phyloP scores from a whole-genome alignment of 2,888 invertebrate species.

The Heterodera filipjevi region DNA sequence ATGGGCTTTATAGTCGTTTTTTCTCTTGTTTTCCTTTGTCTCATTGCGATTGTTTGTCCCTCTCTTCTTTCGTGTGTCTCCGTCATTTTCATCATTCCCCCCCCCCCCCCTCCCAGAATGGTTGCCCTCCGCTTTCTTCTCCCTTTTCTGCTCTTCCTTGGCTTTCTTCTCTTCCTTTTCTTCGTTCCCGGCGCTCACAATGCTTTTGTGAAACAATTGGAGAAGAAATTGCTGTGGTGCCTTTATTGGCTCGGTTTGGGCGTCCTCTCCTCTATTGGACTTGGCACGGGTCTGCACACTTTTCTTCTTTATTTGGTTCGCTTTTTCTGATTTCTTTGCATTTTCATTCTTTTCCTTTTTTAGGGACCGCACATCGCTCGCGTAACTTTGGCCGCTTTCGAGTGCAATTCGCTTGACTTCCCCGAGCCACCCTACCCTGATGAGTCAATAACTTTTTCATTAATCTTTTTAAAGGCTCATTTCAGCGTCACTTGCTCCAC shows the following conservation, averaged over 20 bases:
- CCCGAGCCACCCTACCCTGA: conserved; percentile 98
- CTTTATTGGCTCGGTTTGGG: conserved; percentile 90
- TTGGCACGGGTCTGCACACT: conserved; percentile 97
- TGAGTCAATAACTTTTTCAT: conserved; percentile 70
- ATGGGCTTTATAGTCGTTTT: too few relatives aligned
- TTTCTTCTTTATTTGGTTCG: conserved; percentile 86
- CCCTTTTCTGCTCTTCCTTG: conserved; percentile 19
- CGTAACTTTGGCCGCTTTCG: conserved; percentile 96
- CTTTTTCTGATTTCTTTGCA: not conserved
- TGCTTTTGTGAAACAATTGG: conserved; percentile 64
- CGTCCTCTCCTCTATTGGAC: conserved; percentile 91
- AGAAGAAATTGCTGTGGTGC: conserved; percentile 74
- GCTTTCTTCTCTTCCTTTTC: conserved; percentile 57
- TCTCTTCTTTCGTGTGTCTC: not conserved
- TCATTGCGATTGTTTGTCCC: conserved; percentile 1
- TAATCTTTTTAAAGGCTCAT: not conserved
- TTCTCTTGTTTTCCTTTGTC: not conserved
- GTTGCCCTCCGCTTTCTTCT: conserved; percentile 26
- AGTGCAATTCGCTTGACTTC: conserved; percentile 90
- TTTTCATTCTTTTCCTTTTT: not conserved
- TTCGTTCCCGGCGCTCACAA: conserved; percentile 66
- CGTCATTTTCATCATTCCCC: too few relatives aligned
- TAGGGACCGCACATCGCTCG: conserved; percentile 96
- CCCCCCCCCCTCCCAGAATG: conserved; percentile 9
- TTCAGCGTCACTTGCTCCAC: conserved; percentile 53